Evolutionary conservation across 2,113 vertebrate genomes (phyloP).

Genomic region (Xenopus borealis): DNA sequence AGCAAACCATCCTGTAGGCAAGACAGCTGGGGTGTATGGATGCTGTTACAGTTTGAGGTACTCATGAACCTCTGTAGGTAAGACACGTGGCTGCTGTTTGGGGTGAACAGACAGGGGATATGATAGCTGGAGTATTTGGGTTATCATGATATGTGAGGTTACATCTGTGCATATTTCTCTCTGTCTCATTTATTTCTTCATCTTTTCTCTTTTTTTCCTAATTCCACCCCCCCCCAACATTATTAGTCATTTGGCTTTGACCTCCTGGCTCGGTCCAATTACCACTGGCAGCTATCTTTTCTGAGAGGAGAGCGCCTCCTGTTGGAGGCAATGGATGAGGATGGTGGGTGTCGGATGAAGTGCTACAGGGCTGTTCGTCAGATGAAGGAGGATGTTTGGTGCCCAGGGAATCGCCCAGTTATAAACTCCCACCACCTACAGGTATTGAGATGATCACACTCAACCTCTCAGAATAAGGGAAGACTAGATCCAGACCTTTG

Average conservation of each 20-base stretch:
- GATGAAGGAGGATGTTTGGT: slow-evolving; percentile 81
- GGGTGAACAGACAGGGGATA: no score
- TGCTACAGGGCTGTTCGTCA: slow-evolving; percentile 72
- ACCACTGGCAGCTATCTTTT: slow-evolving; percentile 82
- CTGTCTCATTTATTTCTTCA: no score
- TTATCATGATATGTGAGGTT: neutral
- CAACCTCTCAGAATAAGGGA: no score
- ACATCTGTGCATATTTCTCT: neutral
- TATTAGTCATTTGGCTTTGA: slow-evolving; percentile 75
- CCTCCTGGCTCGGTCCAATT: slow-evolving; percentile 71
- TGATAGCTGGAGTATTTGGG: neutral
- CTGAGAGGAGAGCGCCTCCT: slow-evolving; percentile 70
- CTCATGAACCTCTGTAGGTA: no score
- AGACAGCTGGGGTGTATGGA: no score
- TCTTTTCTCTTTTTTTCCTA: neutral
- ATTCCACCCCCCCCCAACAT: neutral
- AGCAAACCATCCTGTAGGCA: no score
- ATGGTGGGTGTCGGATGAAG: slow-evolving; percentile 74
- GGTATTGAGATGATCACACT: no score
- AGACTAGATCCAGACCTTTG: no score
- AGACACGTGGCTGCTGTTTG: no score
- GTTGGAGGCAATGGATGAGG: slow-evolving; percentile 74
- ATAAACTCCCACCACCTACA: slow-evolving; percentile 78
- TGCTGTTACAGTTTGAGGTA: no score
- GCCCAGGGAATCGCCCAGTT: slow-evolving; percentile 69